phyloP scores from a whole-genome alignment of 30 jellyfish, hydroid and myxozoan species.

The Turritopsis dohrnii region DNA sequence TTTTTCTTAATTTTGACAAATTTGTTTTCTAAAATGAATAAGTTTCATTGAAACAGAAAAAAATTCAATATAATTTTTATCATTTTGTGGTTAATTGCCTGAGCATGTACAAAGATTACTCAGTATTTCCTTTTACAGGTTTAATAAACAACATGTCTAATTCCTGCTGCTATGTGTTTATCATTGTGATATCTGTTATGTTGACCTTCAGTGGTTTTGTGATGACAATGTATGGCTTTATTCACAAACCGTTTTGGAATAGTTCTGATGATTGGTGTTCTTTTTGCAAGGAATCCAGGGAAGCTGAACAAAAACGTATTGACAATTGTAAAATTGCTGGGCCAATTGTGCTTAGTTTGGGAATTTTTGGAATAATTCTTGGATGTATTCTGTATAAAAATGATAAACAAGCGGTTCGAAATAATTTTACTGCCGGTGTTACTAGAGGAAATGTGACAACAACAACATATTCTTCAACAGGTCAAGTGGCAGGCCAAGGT shows the following conservation, averaged over 20 bases:
- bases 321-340: background rate
- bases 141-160: no score
- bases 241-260: background rate
- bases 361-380: background rate
- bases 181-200: background rate
- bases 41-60: no score
- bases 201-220: background rate
- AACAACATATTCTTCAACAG: background rate
- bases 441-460: background rate
- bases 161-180: background rate
- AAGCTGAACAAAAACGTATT: background rate
- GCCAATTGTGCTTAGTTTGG: background rate
- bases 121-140: no score
- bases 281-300: background rate
- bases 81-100: no score
- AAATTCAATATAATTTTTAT: no score
- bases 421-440: background rate
- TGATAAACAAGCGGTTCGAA: background rate
- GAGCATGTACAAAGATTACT: no score
- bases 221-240: background rate
- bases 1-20: no score
- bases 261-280: background rate
- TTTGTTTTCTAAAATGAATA: no score
- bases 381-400: background rate
- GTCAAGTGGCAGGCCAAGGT: background rate